Conservation (phyloP, 2,113 vertebrate species). For the Penelope pileata region DNA sequence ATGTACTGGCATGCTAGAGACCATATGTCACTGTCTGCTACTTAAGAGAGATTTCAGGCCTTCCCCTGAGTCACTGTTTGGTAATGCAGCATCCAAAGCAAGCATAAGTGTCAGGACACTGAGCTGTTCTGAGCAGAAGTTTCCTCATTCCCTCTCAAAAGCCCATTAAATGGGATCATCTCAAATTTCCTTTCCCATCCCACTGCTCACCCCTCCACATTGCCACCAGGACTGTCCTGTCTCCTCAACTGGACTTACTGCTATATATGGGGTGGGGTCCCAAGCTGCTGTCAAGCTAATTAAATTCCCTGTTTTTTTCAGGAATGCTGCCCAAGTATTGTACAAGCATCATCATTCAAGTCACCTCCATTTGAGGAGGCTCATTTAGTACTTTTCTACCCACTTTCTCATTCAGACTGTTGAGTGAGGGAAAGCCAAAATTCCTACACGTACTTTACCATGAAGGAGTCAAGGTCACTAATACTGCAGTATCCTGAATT, state of each 20-base stretch:
- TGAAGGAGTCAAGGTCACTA: neutral
- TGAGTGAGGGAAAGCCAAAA: neutral
- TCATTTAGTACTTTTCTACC: neutral
- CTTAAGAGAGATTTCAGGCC: neutral
- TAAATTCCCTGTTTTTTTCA: neutral
- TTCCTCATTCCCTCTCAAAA: neutral
- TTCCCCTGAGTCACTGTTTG: neutral
- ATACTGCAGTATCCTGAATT: neutral
- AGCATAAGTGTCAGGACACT: rapidly evolving
- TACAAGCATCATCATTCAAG: neutral
- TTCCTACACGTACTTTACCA: neutral
- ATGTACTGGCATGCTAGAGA: neutral
- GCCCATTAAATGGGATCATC: neutral
- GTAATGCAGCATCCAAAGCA: neutral
- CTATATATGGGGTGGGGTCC: neutral
- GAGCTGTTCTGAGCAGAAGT: neutral
- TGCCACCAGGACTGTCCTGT: neutral
- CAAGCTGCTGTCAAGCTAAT: neutral
- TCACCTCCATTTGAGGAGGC: neutral
- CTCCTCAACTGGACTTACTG: no score
- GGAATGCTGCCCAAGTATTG: neutral
- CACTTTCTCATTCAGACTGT: neutral
- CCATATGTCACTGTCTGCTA: neutral
- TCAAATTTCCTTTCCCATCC: neutral
- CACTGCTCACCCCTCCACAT: neutral